phyloP scores from a whole-genome alignment of 2,797 vertebrate genomes.

The Apogon talboti region DNA sequence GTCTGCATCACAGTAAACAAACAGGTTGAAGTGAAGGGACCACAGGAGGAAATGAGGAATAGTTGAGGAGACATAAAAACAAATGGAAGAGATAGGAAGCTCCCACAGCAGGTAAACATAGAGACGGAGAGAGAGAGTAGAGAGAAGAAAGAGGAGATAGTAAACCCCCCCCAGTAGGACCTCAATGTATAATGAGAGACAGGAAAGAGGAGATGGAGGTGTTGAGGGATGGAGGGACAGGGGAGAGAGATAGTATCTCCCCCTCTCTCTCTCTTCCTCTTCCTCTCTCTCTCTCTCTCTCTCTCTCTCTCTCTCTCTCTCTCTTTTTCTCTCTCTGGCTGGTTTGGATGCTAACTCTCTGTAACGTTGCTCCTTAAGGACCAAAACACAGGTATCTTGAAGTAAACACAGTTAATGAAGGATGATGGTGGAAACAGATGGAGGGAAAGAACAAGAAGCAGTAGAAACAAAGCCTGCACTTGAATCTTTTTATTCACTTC shows the following conservation, averaged over 20 bases:
- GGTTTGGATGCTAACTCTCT: conserved; percentile 41
- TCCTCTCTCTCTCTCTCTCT: conserved; percentile 1
- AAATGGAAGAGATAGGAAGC: conserved; percentile 32
- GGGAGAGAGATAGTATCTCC: conserved; percentile 6
- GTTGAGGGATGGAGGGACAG: conserved; percentile 34
- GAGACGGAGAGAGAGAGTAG: conserved; percentile 33
- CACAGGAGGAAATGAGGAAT: conserved; percentile 31
- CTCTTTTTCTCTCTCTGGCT: conserved; percentile 12
- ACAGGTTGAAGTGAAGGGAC: conserved; percentile 38
- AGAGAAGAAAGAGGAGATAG: conserved; percentile 29
- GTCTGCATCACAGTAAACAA: conserved; percentile 43
- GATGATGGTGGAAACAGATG: conserved; percentile 25
- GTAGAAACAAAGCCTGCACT: background rate
- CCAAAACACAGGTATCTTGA: conserved; percentile 36
- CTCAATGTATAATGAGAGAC: conserved; percentile 44
- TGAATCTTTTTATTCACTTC: background rate
- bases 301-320: background rate
- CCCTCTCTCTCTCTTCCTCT: background rate
- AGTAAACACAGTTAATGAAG: conserved; percentile 55
- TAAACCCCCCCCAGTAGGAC: conserved; percentile 44
- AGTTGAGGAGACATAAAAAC: conserved; percentile 17
- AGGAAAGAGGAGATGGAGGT: conserved; percentile 19
- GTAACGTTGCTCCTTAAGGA: conserved; percentile 41
- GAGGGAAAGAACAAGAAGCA: conserved; percentile 1
- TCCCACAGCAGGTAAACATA: conserved; percentile 51